These are phyloP conservation scores for Leptodactylus fallax DNA, from an alignment of 2,797 vertebrate genomes.

Conservation along the genomic window DNA sequence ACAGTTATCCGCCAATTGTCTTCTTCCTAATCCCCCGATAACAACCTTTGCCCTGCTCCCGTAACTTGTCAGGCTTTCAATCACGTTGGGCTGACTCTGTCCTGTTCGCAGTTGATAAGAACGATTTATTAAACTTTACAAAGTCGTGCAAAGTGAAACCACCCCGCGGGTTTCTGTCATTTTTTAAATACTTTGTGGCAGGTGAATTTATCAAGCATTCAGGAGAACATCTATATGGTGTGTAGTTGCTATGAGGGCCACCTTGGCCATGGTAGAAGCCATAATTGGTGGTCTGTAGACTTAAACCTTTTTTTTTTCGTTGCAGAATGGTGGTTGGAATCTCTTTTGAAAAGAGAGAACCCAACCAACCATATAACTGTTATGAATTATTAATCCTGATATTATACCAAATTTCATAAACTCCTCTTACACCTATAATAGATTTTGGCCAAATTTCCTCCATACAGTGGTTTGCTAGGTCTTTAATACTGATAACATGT, in stretches of 20 bases:
- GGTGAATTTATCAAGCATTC: slow-evolving; percentile 52
- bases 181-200: slow-evolving; percentile 58
- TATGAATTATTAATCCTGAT: too few species aligned
- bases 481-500: too few species aligned
- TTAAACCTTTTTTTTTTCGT: not conserved
- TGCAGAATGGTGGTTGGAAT: not conserved
- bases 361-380: too few species aligned
- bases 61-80: slow-evolving; percentile 57
- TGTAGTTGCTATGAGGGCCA: not conserved
- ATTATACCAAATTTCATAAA: too few species aligned
- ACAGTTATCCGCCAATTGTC: slow-evolving; percentile 51
- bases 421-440: too few species aligned
- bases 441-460: too few species aligned
- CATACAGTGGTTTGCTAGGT: too few species aligned
- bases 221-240: not conserved
- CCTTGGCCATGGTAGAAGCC: not conserved
- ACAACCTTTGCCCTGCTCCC: slow-evolving; percentile 49
- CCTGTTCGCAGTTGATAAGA: slow-evolving; percentile 39
- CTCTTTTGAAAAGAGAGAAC: not conserved
- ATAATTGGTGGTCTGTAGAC: not conserved
- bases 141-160: slow-evolving; percentile 61
- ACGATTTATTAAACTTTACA: slow-evolving; percentile 63
- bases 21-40: slow-evolving; percentile 51
- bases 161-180: slow-evolving; percentile 23
- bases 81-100: slow-evolving; percentile 27